Evolutionary conservation across 2,113 vertebrate species (phyloP).

Genomic region (Stegastes partitus): DNA sequence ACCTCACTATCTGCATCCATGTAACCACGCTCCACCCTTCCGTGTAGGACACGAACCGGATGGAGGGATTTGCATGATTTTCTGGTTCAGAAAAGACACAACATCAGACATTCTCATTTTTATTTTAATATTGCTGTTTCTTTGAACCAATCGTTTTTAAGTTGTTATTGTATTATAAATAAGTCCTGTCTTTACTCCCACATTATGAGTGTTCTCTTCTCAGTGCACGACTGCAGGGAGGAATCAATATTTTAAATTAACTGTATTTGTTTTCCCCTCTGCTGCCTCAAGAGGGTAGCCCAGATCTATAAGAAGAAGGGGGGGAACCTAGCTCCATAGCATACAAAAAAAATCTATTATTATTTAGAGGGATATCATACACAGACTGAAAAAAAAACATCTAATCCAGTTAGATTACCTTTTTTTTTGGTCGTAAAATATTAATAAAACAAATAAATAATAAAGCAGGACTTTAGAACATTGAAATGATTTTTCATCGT

Average conservation of each 20-base stretch:
- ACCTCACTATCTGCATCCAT: slow-evolving; percentile 22
- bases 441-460: not conserved
- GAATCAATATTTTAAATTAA: slow-evolving; percentile 51
- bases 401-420: not conserved
- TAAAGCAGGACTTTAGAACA: not conserved
- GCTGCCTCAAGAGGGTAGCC: slow-evolving; percentile 29
- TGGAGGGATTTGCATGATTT: not conserved
- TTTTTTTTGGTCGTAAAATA: not conserved
- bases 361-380: not conserved
- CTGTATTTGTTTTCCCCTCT: slow-evolving; percentile 20
- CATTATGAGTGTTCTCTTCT: not conserved
- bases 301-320: slow-evolving; percentile 18
- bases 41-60: not conserved
- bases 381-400: not conserved
- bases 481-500: not conserved
- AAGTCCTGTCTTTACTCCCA: not conserved
- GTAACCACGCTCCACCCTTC: not conserved
- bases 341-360: slow-evolving; percentile 1
- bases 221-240: slow-evolving; percentile 2
- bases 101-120: not conserved
- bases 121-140: not conserved
- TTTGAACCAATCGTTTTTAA: not conserved
- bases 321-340: not conserved
- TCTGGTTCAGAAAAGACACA: not conserved
- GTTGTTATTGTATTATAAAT: not conserved